Evolutionary conservation across 30 jellyfish, hydroid and myxozoan species (phyloP).

Genomic region (Aurelia coerulea): DNA sequence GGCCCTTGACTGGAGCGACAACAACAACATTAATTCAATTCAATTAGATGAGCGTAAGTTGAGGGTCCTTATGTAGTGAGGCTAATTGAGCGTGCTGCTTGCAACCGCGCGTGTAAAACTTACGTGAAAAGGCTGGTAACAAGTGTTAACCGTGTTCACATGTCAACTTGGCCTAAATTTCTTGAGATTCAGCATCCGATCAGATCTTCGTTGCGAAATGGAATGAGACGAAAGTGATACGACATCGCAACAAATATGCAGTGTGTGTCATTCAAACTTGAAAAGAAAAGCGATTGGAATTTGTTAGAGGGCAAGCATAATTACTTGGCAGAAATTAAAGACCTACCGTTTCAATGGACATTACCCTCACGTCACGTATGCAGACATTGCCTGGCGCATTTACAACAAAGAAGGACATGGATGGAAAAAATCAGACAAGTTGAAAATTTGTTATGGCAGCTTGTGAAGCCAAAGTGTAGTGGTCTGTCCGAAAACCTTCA

Average conservation of each 20-base stretch:
- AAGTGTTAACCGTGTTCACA: not conserved
- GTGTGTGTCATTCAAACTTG: slow-evolving; percentile 7
- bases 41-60: no score
- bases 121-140: no score
- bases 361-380: not conserved
- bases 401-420: not conserved
- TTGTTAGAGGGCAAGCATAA: slow-evolving; percentile 17
- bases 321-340: slow-evolving; percentile 3
- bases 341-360: slow-evolving; percentile 3
- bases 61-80: no score
- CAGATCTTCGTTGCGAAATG: not conserved
- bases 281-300: slow-evolving; percentile 6
- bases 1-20: no score
- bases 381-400: slow-evolving; percentile 7
- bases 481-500: no score
- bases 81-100: no score
- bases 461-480: no score
- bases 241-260: not conserved
- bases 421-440: not conserved
- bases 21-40: no score
- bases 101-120: no score
- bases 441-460: no score
- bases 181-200: not conserved
- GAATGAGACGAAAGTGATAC: no score
- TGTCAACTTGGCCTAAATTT: not conserved